Percentiles rank a stretch among this genome's conserved stretches.
phyloP scores from a whole-genome alignment of 2,888 invertebrate genomes.

The Coleophora flavipennella region DNA sequence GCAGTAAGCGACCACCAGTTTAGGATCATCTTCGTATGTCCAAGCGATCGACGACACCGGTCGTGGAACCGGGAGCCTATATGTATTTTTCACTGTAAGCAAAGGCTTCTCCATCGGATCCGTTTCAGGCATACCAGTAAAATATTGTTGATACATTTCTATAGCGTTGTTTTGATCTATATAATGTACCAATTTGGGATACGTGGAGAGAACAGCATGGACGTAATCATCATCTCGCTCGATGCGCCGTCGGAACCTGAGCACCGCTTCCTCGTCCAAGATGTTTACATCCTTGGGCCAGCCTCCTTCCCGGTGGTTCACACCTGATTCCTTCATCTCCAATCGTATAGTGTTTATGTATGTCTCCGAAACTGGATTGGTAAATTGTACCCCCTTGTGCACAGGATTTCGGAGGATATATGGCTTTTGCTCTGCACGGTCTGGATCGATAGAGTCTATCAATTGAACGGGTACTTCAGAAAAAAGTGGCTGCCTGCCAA shows the following conservation, averaged over 20 bases:
- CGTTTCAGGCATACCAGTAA: slow-evolving; percentile 63
- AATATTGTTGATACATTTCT: slow-evolving; percentile 85
- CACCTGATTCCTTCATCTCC: slow-evolving; percentile 60
- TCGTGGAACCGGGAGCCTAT: slow-evolving; percentile 71
- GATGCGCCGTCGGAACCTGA: slow-evolving; percentile 79
- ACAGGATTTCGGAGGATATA: slow-evolving; percentile 60
- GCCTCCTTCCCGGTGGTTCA: slow-evolving; percentile 83
- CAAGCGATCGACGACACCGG: slow-evolving; percentile 77
- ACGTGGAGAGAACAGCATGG: slow-evolving; percentile 68
- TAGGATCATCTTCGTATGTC: slow-evolving; percentile 77
- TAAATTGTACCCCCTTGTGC: slow-evolving; percentile 45
- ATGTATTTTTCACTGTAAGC: slow-evolving; percentile 77
- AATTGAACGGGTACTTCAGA: slow-evolving; percentile 32
- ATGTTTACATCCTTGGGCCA: slow-evolving; percentile 83
- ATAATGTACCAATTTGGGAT: slow-evolving; percentile 71
- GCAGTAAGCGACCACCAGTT: slow-evolving; percentile 76
- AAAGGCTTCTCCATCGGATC: slow-evolving; percentile 70
- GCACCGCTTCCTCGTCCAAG: slow-evolving; percentile 76
- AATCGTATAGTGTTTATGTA: slow-evolving; percentile 73
- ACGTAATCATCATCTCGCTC: slow-evolving; percentile 84
- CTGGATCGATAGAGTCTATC: slow-evolving; percentile 39
- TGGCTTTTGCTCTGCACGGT: slow-evolving; percentile 32
- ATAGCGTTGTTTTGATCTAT: slow-evolving; percentile 85
- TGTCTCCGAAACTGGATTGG: slow-evolving; percentile 34
- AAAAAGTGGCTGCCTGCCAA: slow-evolving; percentile 59